Conservation (phyloP, 2,797 vertebrate species). For the Bovichtus diacanthus region DNA sequence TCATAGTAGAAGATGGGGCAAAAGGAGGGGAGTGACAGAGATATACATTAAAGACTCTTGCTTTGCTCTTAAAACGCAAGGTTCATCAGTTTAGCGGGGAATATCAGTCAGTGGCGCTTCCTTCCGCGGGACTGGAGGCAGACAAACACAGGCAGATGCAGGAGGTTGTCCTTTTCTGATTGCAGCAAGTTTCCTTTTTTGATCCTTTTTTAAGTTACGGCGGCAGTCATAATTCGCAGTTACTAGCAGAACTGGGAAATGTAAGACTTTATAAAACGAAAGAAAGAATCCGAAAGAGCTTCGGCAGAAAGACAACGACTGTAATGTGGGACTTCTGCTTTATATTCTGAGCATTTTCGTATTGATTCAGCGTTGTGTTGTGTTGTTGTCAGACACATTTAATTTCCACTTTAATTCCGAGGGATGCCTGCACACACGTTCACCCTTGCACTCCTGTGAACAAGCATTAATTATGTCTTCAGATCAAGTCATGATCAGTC, state of each 20-base stretch:
- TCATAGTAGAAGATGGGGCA: constrained; percentile 83
- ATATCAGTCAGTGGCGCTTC: constrained; percentile 76
- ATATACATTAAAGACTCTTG: constrained; percentile 87
- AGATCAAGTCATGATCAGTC: constrained; percentile 77
- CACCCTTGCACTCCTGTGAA: constrained; percentile 48
- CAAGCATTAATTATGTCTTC: constrained; percentile 79
- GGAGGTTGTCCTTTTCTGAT: constrained; percentile 57
- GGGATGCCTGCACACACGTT: constrained; percentile 44
- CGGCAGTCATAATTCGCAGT: constrained; percentile 30
- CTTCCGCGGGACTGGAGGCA: constrained; percentile 73
- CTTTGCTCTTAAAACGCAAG: constrained; percentile 86
- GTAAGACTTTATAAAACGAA: constrained; percentile 4
- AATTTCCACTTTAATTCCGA: constrained; percentile 65
- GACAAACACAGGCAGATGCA: constrained; percentile 76
- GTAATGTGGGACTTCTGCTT: constrained; percentile 26
- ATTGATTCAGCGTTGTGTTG: constrained; percentile 37
- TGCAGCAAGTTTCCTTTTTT: constrained; percentile 29
- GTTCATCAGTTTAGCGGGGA: constrained; percentile 86
- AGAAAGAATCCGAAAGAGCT: constrained; percentile 13
- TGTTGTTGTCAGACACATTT: constrained; percentile 64
- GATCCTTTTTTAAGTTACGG: constrained; percentile 25
- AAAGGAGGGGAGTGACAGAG: constrained; percentile 85
- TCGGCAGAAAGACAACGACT: constrained; percentile 9
- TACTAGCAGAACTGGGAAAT: constrained; percentile 19
- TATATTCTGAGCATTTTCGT: constrained; percentile 34